Evolutionary conservation across 2,888 invertebrate species (phyloP).

Genomic region (Blastobasis adustella): DNA sequence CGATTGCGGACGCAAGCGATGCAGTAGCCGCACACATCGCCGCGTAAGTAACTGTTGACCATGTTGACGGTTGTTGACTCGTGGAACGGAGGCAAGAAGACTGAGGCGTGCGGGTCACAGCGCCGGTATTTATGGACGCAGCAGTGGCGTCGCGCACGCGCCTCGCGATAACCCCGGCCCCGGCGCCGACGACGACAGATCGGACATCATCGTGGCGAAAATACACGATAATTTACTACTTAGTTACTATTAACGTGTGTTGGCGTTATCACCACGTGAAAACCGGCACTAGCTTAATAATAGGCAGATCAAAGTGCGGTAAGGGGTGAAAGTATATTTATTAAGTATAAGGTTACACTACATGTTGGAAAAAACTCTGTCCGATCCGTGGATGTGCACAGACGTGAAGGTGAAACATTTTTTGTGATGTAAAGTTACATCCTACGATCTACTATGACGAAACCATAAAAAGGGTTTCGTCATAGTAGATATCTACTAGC

Average conservation of each 20-base stretch:
- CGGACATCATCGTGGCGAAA: slow-evolving; percentile 1
- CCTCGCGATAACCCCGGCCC: slow-evolving; percentile 56
- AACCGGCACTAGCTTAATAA: neutral
- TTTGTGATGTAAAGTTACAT: too few relatives aligned
- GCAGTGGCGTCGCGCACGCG: slow-evolving; percentile 63
- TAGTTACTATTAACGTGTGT: neutral
- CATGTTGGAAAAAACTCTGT: too few relatives aligned
- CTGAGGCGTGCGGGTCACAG: slow-evolving; percentile 33
- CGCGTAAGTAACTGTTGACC: slow-evolving; percentile 48
- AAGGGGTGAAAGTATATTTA: neutral
- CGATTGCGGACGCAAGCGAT: slow-evolving; percentile 61
- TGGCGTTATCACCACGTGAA: neutral
- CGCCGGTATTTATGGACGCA: slow-evolving; percentile 51
- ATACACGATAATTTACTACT: slow-evolving; percentile 1
- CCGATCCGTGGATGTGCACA: too few relatives aligned
- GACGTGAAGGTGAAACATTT: too few relatives aligned
- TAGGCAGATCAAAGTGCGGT: neutral
- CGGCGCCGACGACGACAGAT: slow-evolving; percentile 44
- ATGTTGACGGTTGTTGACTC: slow-evolving; percentile 35
- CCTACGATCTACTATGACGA: too few relatives aligned
- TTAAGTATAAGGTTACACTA: neutral
- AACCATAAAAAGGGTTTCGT: too few relatives aligned
- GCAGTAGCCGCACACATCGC: slow-evolving; percentile 65
- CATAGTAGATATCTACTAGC: too few relatives aligned
- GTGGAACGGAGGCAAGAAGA: slow-evolving; percentile 36